phyloP scores from a whole-genome alignment of 2,113 vertebrate genomes.

The Pteruthius melanotis region DNA sequence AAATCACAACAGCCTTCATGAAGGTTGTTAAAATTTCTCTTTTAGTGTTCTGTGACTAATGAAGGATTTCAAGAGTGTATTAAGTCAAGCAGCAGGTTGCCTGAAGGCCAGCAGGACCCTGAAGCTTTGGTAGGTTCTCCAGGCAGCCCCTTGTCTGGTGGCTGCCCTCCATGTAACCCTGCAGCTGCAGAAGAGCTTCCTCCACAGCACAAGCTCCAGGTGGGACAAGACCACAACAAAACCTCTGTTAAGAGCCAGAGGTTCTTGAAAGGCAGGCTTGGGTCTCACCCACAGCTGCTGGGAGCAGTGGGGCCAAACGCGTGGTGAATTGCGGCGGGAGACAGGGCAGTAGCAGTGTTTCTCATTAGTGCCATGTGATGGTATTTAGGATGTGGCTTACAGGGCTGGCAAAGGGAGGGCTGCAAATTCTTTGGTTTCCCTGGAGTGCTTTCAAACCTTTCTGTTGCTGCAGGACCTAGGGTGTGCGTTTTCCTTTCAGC shows the following conservation, averaged over 20 bases:
- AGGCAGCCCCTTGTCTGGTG: background rate
- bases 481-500: background rate
- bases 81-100: background rate
- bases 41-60: background rate
- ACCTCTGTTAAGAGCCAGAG: background rate
- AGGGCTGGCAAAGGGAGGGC: background rate
- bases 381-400: background rate
- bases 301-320: background rate
- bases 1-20: background rate
- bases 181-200: background rate
- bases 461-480: background rate
- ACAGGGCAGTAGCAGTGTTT: background rate
- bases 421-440: background rate
- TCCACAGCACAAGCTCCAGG: background rate
- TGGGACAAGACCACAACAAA: background rate
- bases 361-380: background rate
- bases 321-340: background rate
- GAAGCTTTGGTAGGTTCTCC: background rate
- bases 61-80: rapidly evolving
- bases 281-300: background rate
- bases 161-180: background rate
- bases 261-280: background rate
- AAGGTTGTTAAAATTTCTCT: background rate
- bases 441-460: background rate
- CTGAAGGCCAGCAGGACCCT: background rate